Evolutionary conservation across 2,888 invertebrate genomes (phyloP), one percentile per base, ranked within the genome.

Genomic region (Tuberolachnus salignus): DNA sequence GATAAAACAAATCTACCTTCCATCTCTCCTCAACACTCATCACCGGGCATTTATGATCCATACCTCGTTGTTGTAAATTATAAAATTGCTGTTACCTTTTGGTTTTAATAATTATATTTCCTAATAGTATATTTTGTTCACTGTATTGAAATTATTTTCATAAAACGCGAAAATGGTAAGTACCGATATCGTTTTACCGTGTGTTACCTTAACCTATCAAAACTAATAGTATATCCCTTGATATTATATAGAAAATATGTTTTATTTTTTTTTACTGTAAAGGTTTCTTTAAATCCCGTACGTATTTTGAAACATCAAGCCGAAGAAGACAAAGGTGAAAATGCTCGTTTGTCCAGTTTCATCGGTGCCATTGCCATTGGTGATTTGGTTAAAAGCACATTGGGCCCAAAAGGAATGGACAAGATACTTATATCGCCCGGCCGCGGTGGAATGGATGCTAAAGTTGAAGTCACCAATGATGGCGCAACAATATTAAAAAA

Each of bases 361-460:
- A 94, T 98, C 82, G 99, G 99, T 73, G 98, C 98, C 23, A 98
- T 98, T 84, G 98, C 98, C 16, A 95, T 99, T 84, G 99, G 99
- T 46, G 99, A 99, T 87, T 88, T 99, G 83, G 94, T 99, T 0
- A 99, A 98, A 86, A 97, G 95, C 83, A 99, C 99, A 8, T 88
- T 99, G 44, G 99, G 99, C 6, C 99, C 99, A 0, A 99, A 99
- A 87, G 99, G 99, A 84, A 98, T 99, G 98, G 95, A 95, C 84
- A 95, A 95, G 87, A 94, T 95, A 82, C 87, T 95, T 34, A 92
- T 95, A 21, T 90, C 94, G 1, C 88, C 89, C 83, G 95, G 95
- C 1, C 89, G 94, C 81, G 92, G 78, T 21, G 78, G 78, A 69
- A 78, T 78, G 78, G 78, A 81, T 53, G 82, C 83, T 8, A 84